These are phyloP conservation scores for Probosciger aterrimus DNA, from an alignment of 2,113 vertebrate genomes.

Conservation along the genomic window DNA sequence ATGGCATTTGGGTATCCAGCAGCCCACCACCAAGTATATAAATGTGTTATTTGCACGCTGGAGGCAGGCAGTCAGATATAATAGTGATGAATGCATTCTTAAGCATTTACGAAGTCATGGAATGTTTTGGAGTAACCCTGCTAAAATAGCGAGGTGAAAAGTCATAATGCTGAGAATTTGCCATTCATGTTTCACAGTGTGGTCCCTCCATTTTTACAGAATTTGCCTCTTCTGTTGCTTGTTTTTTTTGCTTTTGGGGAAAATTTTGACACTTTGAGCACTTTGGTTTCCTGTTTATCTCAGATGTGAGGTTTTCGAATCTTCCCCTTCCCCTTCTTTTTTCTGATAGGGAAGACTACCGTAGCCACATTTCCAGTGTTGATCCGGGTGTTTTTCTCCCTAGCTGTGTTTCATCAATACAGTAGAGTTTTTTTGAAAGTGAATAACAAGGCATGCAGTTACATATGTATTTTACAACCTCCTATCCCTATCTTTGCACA, in stretches of 20 bases:
- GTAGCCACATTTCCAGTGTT: not conserved
- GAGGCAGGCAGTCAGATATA: rapidly evolving
- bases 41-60: not conserved
- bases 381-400: rapidly evolving
- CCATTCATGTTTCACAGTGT: not conserved
- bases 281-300: not conserved
- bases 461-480: not conserved
- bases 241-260: not conserved
- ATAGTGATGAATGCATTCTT: not conserved
- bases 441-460: not conserved
- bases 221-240: not conserved
- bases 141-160: not conserved
- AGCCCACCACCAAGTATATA: not conserved
- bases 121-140: not conserved
- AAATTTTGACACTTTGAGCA: not conserved
- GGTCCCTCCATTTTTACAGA: not conserved
- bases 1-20: not conserved
- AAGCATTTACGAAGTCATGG: not conserved
- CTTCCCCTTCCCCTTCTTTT: not conserved
- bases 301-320: not conserved
- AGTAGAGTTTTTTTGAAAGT: not conserved
- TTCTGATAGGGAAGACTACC: not conserved
- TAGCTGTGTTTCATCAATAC: not conserved
- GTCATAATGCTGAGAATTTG: not conserved
- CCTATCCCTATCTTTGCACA: not conserved